phyloP scores from a whole-genome alignment of 2,113 vertebrate species.

The Nibea albiflora region DNA sequence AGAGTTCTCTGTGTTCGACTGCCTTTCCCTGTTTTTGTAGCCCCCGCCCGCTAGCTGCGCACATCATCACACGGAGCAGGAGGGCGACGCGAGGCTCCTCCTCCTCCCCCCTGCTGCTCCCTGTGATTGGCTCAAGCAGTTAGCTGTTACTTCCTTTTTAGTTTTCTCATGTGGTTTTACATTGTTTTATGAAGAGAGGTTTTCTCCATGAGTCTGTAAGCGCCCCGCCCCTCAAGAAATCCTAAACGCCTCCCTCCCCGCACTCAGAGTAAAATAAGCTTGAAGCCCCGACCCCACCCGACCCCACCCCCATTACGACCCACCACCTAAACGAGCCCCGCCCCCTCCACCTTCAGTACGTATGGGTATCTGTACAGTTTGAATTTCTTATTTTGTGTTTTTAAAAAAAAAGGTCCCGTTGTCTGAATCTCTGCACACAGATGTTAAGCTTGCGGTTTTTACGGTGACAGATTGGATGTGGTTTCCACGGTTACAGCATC shows the following conservation, averaged over 20 bases:
- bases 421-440: constrained; percentile 66
- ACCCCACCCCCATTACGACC: constrained; percentile 18
- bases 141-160: constrained; percentile 67
- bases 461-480: constrained; percentile 59
- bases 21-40: constrained; percentile 85
- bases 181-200: constrained; percentile 73
- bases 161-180: constrained; percentile 80
- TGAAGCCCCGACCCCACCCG: constrained; percentile 46
- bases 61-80: constrained; percentile 57
- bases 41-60: constrained; percentile 65
- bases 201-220: constrained; percentile 76
- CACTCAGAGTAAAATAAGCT: constrained; percentile 67
- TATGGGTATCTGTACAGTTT: constrained; percentile 54
- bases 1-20: constrained; percentile 84
- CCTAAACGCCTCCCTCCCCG: constrained; percentile 42
- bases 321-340: constrained; percentile 31
- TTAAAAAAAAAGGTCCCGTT: constrained; percentile 43
- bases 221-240: constrained; percentile 58
- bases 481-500: constrained; percentile 61
- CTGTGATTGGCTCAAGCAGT: constrained; percentile 56
- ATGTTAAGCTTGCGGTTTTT: constrained; percentile 35
- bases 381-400: constrained; percentile 45
- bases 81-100: constrained; percentile 20
- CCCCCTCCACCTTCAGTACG: neutral
- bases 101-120: constrained; percentile 50